Evolutionary conservation across 2,797 vertebrate species (phyloP).

Genomic region (Scarus forsteni): DNA sequence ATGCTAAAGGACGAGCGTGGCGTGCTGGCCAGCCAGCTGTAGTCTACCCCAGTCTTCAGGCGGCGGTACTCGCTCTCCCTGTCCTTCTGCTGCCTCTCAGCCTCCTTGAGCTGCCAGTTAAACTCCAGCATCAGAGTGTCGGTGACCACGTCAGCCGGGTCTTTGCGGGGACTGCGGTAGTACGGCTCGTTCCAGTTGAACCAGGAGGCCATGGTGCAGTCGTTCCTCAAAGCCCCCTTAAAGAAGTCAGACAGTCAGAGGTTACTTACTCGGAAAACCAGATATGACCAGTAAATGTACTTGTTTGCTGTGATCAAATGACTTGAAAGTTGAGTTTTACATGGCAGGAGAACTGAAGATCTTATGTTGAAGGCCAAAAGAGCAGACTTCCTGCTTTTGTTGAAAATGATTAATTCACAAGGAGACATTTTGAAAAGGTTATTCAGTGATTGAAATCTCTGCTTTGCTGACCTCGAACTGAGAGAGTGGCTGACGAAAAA

Average conservation of each 20-base stretch:
- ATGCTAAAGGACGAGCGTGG: slow-evolving; percentile 88
- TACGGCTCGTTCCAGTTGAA: slow-evolving; percentile 90
- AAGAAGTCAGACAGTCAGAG: not conserved
- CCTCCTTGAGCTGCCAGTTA: slow-evolving; percentile 93
- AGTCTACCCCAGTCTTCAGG: slow-evolving; percentile 92
- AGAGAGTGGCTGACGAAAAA: not conserved
- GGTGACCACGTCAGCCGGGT: slow-evolving; percentile 89
- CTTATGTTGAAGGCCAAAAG: not conserved
- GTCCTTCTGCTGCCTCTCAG: slow-evolving; percentile 89
- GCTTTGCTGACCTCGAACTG: not conserved
- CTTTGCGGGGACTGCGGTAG: slow-evolving; percentile 82
- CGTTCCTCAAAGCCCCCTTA: slow-evolving; percentile 33
- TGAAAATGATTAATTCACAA: not conserved
- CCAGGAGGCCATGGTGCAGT: slow-evolving; percentile 88
- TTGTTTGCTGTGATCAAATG: not conserved
- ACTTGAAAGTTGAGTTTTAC: not conserved
- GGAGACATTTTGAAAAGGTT: slow-evolving; percentile 8
- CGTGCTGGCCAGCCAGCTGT: slow-evolving; percentile 93
- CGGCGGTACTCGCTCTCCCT: slow-evolving; percentile 87
- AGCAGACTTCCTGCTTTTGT: slow-evolving; percentile 4
- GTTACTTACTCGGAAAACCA: not conserved
- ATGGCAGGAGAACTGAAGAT: no score
- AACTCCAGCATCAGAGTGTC: slow-evolving; percentile 98
- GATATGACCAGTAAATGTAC: not conserved
- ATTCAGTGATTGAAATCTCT: not conserved